Percentiles rank a stretch among this genome's conserved stretches.
Conservation (phyloP, 2,113 vertebrate genomes). For the Psettodes erumei region DNA sequence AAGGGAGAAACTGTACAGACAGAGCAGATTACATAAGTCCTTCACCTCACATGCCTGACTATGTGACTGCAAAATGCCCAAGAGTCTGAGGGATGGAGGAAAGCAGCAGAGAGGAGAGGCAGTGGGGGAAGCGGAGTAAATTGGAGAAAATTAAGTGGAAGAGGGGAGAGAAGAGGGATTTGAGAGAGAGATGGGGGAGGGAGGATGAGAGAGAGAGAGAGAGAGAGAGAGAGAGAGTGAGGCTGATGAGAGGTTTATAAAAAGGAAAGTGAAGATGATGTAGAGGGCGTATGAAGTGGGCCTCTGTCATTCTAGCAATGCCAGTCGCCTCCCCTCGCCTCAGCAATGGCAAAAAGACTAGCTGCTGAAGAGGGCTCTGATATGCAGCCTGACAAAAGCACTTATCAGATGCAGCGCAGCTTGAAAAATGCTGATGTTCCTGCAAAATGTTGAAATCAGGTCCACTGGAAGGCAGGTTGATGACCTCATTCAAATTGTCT, state of each 20-base stretch:
- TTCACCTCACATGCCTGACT: conserved; percentile 82
- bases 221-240: conserved; percentile 10
- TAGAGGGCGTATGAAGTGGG: conserved; percentile 69
- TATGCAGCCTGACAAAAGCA: conserved; percentile 59
- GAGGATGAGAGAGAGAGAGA: not conserved
- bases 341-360: conserved; percentile 43
- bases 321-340: conserved; percentile 48
- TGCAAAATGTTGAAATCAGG: conserved; percentile 58
- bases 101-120: conserved; percentile 38
- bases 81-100: conserved; percentile 60
- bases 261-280: conserved; percentile 74
- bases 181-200: conserved; percentile 45
- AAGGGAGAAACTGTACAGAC: conserved; percentile 47
- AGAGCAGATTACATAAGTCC: conserved; percentile 78
- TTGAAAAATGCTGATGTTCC: conserved; percentile 58
- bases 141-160: conserved; percentile 76
- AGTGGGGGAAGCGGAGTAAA: conserved; percentile 70
- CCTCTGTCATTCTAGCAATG: conserved; percentile 69
- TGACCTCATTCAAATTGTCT: conserved; percentile 43
- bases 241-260: conserved; percentile 73
- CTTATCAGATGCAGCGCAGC: conserved; percentile 64
- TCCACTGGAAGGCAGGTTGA: conserved; percentile 46
- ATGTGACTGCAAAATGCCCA: conserved; percentile 78
- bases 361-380: conserved; percentile 53
- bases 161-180: conserved; percentile 64